These are phyloP conservation scores for Dipodomys stephensi DNA, from an alignment of 2,113 vertebrate species.

Conservation along the genomic window DNA sequence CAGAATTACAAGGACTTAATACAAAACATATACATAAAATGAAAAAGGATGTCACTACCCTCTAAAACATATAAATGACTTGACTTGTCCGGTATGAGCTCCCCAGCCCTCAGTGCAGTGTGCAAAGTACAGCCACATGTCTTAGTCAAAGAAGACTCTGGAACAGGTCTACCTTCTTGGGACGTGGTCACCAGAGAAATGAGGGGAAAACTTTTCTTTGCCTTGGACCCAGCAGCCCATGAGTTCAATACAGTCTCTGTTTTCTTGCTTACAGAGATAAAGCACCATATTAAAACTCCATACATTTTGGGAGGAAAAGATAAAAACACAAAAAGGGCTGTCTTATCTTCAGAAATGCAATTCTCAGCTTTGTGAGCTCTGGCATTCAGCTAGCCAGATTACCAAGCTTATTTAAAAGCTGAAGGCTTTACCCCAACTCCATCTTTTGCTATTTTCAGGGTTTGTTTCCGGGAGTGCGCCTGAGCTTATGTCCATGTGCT, in stretches of 20 bases:
- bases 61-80: background rate
- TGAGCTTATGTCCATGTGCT: slow-evolving; percentile 53
- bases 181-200: slow-evolving; percentile 42
- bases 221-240: background rate
- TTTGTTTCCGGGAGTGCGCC: slow-evolving; percentile 32
- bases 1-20: slow-evolving; percentile 32
- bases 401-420: slow-evolving; percentile 76
- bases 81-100: background rate
- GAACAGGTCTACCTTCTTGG: slow-evolving; percentile 6
- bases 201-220: slow-evolving; percentile 48
- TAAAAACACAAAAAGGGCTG: slow-evolving; percentile 71
- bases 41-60: slow-evolving; percentile 4
- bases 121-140: background rate
- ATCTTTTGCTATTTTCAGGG: slow-evolving; percentile 72
- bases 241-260: slow-evolving; percentile 45
- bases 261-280: slow-evolving; percentile 72
- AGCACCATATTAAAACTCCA: slow-evolving; percentile 73
- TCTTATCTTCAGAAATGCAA: slow-evolving; percentile 75
- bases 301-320: slow-evolving; percentile 65
- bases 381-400: slow-evolving; percentile 77
- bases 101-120: background rate
- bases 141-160: background rate
- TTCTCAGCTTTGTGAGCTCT: slow-evolving; percentile 73
- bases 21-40: slow-evolving; percentile 33
- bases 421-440: slow-evolving; percentile 66